Evolutionary conservation across 2,888 invertebrate genomes (phyloP).

Genomic region (Tiphia femorata): DNA sequence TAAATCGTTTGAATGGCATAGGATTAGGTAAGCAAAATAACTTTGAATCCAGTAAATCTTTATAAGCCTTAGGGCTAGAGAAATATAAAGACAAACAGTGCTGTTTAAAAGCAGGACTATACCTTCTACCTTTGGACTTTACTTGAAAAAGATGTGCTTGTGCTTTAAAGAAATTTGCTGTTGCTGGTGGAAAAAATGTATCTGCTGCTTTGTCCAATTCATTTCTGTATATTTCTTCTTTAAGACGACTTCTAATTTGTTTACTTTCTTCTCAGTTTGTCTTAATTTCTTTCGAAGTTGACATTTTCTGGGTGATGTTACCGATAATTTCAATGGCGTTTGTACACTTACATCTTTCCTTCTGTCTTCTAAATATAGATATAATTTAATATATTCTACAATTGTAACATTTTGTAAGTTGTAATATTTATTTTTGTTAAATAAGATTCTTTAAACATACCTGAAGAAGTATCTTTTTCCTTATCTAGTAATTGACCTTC

Average conservation of each 20-base stretch:
- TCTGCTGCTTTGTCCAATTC: not conserved
- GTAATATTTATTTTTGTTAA: no score
- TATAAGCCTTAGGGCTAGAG: not conserved
- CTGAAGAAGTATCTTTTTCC: no score
- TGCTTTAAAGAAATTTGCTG: not conserved
- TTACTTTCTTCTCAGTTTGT: not conserved
- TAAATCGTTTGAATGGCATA: not conserved
- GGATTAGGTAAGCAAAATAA: not conserved
- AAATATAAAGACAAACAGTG: conserved; percentile 2
- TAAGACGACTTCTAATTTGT: not conserved
- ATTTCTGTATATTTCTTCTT: not conserved
- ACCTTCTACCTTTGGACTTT: not conserved
- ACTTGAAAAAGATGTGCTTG: conserved; percentile 4
- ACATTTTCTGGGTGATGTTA: not conserved
- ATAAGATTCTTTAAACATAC: no score
- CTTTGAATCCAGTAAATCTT: not conserved
- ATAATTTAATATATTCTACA: no score
- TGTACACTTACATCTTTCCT: not conserved
- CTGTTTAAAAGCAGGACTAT: not conserved
- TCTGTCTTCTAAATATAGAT: not conserved
- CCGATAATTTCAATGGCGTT: not conserved
- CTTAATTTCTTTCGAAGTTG: not conserved
- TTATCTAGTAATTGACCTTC: no score
- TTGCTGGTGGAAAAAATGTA: not conserved
- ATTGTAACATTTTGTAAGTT: no score